Evolutionary conservation across 2,888 invertebrate genomes (phyloP).

Genomic region (Aphodius sticticus): DNA sequence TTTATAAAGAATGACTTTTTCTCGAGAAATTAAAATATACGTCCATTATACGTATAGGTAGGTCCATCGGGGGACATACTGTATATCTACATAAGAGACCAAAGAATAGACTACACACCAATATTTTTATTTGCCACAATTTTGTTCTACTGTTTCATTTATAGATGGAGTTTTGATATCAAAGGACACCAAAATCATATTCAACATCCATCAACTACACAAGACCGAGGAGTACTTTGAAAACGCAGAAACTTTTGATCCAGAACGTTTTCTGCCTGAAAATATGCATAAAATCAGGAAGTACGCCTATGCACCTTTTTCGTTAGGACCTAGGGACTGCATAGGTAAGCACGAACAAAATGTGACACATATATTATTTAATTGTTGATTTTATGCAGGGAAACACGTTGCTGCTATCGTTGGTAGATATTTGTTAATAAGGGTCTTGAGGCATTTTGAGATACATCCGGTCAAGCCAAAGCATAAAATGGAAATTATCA

Average conservation of each 20-base stretch:
- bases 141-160: no score
- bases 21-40: no score
- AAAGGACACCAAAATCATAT: neutral
- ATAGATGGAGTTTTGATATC: neutral
- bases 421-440: no score
- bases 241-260: neutral
- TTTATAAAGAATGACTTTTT: no score
- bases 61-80: no score
- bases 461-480: neutral
- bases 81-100: no score
- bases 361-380: neutral
- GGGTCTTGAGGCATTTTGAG: neutral
- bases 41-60: no score
- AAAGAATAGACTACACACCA: no score
- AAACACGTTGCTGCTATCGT: neutral
- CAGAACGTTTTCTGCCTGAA: neutral
- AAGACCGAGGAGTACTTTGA: neutral
- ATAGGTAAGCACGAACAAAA: neutral
- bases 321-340: neutral
- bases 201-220: neutral
- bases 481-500: neutral
- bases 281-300: neutral
- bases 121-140: no score
- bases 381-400: neutral
- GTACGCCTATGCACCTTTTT: neutral